Percentiles rank a stretch among this genome's conserved stretches.
phyloP scores from a whole-genome alignment of 2,888 invertebrate genomes.

The Punctoribates punctum region DNA sequence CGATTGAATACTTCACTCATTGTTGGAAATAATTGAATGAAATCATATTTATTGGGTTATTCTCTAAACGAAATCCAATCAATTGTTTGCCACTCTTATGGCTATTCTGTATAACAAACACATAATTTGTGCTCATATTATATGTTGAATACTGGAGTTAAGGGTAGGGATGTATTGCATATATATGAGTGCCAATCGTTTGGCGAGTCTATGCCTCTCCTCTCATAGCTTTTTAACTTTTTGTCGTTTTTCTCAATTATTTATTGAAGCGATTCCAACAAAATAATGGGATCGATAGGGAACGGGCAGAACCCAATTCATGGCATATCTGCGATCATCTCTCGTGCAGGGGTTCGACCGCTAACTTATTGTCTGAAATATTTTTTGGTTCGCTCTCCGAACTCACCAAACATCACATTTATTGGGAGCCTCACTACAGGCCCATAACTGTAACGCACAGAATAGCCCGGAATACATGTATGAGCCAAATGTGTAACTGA shows the following conservation, averaged over 20 bases:
- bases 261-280: conserved; percentile 16
- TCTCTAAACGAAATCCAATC: not conserved
- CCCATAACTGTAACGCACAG: conserved; percentile 9
- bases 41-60: conserved; percentile 1
- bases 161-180: not conserved
- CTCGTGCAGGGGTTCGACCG: conserved; percentile 1
- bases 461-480: too few species aligned
- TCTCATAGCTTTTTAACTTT: not conserved
- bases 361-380: conserved; percentile 10
- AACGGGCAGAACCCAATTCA: not conserved
- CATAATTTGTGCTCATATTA: conserved; percentile 11
- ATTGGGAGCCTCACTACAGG: not conserved
- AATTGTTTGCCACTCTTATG: not conserved
- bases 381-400: not conserved
- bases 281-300: not conserved
- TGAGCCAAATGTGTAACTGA: not conserved
- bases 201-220: not conserved
- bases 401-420: not conserved
- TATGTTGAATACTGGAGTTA: not conserved
- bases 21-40: not conserved
- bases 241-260: conserved; percentile 16
- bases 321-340: not conserved
- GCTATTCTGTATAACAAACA: not conserved
- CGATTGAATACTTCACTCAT: not conserved
- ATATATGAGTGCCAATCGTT: not conserved